Percentiles rank a stretch among this genome's conserved stretches.
phyloP scores from a whole-genome alignment of 2,888 invertebrate species.

The Amphipyra tragopoginis region DNA sequence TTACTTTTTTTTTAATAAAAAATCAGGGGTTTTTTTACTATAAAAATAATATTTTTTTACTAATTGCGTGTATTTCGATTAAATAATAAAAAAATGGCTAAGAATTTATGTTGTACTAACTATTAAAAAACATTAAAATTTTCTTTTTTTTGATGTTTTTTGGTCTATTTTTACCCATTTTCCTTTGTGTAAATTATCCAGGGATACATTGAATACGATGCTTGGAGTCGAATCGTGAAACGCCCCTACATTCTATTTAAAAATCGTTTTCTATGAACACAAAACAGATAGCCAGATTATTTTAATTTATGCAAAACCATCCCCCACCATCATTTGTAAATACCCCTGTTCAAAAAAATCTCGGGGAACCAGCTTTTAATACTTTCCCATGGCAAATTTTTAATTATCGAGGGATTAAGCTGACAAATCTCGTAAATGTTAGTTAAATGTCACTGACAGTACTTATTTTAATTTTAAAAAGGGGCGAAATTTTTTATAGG shows the following conservation, averaged over 20 bases:
- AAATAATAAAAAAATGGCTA: too few species aligned
- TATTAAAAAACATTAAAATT: too few species aligned
- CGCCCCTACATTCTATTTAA: not conserved
- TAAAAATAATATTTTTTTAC: too few species aligned
- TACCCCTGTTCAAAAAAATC: constrained; percentile 13
- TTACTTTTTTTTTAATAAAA: too few species aligned
- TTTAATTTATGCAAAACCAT: constrained; percentile 38
- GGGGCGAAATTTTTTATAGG: constrained; percentile 12
- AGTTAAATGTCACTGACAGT: constrained; percentile 34
- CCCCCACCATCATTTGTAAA: constrained; percentile 22
- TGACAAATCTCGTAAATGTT: constrained; percentile 40
- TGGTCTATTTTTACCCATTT: too few species aligned
- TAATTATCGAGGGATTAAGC: constrained; percentile 44
- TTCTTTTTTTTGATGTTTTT: too few species aligned
- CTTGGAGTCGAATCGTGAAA: too few species aligned
- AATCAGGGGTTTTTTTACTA: too few species aligned
- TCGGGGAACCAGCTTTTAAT: constrained; percentile 39
- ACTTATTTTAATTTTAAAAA: not conserved
- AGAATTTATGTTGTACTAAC: too few species aligned
- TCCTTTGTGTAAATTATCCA: too few species aligned
- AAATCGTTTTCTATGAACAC: not conserved
- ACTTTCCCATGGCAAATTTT: constrained; percentile 51
- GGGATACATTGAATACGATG: too few species aligned
- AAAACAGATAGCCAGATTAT: constrained; percentile 13
- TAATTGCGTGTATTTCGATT: too few species aligned